phyloP scores from a whole-genome alignment of 2,797 vertebrate genomes.

The Phyllotis vaccarum region DNA sequence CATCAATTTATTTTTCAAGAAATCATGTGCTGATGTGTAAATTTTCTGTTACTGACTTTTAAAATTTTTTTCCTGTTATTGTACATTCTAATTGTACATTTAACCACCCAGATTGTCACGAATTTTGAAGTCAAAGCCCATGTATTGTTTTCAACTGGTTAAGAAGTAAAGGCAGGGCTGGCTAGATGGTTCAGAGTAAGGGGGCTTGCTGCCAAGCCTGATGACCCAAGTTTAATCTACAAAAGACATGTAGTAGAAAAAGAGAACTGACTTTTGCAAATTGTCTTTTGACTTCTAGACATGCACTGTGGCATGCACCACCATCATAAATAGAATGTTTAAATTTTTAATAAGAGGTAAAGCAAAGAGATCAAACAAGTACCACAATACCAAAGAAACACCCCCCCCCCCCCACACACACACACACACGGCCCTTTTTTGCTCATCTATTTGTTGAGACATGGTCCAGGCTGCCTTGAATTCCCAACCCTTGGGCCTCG shows the following conservation, averaged over 20 bases:
- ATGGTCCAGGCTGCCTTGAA: not conserved
- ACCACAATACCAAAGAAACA: not conserved
- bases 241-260: not conserved
- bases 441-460: not conserved
- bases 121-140: conserved; percentile 43
- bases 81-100: conserved; percentile 37
- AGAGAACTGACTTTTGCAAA: not conserved
- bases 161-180: not conserved
- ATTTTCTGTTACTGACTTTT: conserved; percentile 34
- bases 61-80: conserved; percentile 1
- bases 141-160: not conserved
- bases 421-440: not conserved
- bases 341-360: conserved; percentile 8
- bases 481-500: not conserved
- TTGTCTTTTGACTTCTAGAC: not conserved
- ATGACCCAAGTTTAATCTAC: too few relatives aligned
- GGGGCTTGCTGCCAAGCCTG: not conserved
- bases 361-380: not conserved
- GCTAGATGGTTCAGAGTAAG: not conserved
- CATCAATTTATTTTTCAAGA: conserved; percentile 9
- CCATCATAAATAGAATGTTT: not conserved
- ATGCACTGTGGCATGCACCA: too few relatives aligned
- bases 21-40: not conserved
- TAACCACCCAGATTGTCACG: not conserved
- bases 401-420: too few relatives aligned